A percentile compares a stretch with the other conserved stretches of the same genome.
Evolutionary conservation across 2,113 vertebrate genomes (phyloP).

Genomic region (Oreochromis tanganicae): DNA sequence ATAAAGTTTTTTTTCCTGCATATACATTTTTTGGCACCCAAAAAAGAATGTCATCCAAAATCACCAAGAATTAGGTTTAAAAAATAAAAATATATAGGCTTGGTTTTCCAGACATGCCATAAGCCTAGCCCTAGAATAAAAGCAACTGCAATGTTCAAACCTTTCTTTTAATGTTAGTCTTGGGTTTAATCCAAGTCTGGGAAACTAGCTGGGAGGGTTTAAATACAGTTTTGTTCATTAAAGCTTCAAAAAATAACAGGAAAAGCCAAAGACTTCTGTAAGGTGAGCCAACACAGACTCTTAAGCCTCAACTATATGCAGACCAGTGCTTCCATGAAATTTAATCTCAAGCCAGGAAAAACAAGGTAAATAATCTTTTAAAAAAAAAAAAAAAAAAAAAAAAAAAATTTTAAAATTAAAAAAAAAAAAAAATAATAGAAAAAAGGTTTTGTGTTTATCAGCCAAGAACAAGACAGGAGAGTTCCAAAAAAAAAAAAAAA

Average conservation of each 20-base stretch:
- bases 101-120: neutral
- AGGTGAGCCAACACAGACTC: fast-evolving
- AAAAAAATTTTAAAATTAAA: too few species aligned
- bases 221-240: neutral
- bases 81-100: neutral
- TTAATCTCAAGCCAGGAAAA: neutral
- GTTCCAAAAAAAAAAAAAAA: too few species aligned
- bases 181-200: neutral
- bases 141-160: neutral
- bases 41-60: neutral
- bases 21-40: neutral
- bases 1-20: neutral
- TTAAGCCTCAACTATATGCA: neutral
- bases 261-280: neutral
- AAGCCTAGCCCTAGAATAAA: neutral
- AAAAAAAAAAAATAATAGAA: too few species aligned
- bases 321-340: neutral
- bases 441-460: too few species aligned
- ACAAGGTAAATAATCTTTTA: neutral
- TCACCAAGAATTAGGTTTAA: neutral
- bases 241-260: neutral
- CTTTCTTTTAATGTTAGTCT: neutral
- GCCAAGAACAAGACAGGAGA: too few species aligned
- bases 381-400: too few species aligned
- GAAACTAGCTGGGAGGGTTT: fast-evolving